These are phyloP conservation scores for Tragulus kanchil DNA, from an alignment of 2,113 vertebrate genomes.

Conservation along the genomic window DNA sequence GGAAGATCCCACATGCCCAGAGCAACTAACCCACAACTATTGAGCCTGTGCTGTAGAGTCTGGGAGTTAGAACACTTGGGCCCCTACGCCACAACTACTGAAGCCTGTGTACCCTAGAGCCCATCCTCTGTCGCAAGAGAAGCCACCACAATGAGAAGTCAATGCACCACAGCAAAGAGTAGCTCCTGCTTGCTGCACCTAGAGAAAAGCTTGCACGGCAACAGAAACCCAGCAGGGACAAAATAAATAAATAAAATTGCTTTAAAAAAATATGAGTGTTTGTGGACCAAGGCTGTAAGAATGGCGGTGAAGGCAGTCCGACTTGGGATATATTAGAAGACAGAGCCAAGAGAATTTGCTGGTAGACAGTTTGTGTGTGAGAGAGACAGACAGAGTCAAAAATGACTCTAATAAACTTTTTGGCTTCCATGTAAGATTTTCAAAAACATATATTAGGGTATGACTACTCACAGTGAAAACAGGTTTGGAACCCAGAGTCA, in stretches of 20 bases:
- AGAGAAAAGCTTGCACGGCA: background rate
- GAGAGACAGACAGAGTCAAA: background rate
- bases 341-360: background rate
- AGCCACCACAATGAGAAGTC: too few relatives aligned
- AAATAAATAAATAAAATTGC: background rate
- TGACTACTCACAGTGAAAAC: background rate
- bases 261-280: background rate
- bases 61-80: background rate
- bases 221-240: background rate
- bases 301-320: background rate
- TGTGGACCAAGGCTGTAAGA: background rate
- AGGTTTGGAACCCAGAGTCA: background rate
- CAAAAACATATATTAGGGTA: background rate
- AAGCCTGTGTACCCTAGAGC: background rate
- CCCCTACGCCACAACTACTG: background rate
- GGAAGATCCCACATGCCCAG: background rate
- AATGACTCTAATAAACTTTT: background rate
- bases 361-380: background rate
- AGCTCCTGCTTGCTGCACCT: accelerated
- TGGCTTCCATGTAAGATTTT: background rate
- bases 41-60: background rate
- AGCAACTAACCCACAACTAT: background rate
- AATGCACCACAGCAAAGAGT: background rate
- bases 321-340: background rate
- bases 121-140: background rate